Conservation (phyloP, 1,140 invertebrate genomes). For the Drosophila santomea region DNA sequence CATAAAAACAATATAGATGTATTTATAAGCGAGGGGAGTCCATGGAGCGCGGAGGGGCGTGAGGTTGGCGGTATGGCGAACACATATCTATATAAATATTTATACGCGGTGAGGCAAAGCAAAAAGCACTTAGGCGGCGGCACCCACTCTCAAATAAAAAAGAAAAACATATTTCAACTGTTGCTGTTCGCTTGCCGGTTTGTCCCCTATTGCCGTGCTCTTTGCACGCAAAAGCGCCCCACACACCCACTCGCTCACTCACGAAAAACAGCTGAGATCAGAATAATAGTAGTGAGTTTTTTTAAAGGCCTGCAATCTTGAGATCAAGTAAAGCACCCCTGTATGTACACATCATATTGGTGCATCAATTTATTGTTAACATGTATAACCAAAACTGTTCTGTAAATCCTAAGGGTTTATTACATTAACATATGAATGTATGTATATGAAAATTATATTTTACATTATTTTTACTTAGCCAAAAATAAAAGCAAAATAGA, state of each 20-base stretch:
- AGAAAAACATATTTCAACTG: slow-evolving; percentile 68
- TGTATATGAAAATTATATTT: too few species aligned
- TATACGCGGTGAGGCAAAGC: slow-evolving; percentile 60
- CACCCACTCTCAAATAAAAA: slow-evolving; percentile 70
- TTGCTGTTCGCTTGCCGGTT: slow-evolving; percentile 55
- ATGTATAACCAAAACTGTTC: too few species aligned
- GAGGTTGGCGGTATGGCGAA: slow-evolving; percentile 6
- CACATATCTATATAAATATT: slow-evolving; percentile 67
- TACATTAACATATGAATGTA: too few species aligned
- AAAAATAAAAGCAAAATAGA: background rate
- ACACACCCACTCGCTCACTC: slow-evolving; percentile 18
- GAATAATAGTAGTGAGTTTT: slow-evolving; percentile 16
- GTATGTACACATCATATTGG: too few species aligned
- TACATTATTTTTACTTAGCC: too few species aligned
- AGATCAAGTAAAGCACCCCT: too few species aligned
- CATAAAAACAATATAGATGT: slow-evolving; percentile 73
- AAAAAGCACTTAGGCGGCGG: slow-evolving; percentile 68
- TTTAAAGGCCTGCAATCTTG: background rate
- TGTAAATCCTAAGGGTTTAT: too few species aligned
- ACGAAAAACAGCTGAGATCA: slow-evolving; percentile 17
- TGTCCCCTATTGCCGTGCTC: slow-evolving; percentile 46
- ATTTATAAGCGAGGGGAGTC: slow-evolving; percentile 29
- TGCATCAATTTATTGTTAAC: too few species aligned
- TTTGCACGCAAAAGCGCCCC: slow-evolving; percentile 28
- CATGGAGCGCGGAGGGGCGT: background rate